These are phyloP conservation scores for Probaryconus sp. DNA, from an alignment of 1,140 invertebrate genomes.

Conservation along the genomic window DNA sequence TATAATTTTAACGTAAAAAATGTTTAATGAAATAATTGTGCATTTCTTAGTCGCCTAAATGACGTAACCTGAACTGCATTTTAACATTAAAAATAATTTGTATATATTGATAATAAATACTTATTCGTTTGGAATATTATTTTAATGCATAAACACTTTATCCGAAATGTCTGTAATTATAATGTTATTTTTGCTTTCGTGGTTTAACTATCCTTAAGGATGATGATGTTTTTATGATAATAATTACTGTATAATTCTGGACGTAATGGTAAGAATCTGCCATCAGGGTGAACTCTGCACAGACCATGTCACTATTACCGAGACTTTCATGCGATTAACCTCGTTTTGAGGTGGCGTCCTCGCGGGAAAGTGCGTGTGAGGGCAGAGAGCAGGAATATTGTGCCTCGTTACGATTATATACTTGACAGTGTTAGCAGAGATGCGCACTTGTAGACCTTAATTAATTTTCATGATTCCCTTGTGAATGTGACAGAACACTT, in stretches of 20 bases:
- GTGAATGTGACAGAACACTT: constrained; percentile 17
- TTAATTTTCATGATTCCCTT: constrained; percentile 44
- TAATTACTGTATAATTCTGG: constrained; percentile 29
- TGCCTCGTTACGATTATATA: constrained; percentile 61
- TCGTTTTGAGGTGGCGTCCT: constrained; percentile 70
- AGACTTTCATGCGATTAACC: constrained; percentile 68
- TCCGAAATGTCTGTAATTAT: not conserved
- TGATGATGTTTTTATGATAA: constrained; percentile 36
- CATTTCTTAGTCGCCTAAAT: no score
- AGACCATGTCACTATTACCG: constrained; percentile 28
- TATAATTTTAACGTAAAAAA: no score
- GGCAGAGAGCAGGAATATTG: constrained; percentile 55
- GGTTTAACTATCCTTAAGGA: constrained; percentile 8
- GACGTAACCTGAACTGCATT: no score
- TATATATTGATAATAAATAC: no score
- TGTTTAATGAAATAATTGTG: no score
- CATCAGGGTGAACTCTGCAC: constrained; percentile 44
- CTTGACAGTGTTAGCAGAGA: constrained; percentile 31
- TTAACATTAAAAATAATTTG: no score
- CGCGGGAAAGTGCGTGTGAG: constrained; percentile 57
- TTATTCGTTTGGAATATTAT: no score
- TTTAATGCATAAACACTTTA: no score
- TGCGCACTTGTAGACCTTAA: constrained; percentile 29
- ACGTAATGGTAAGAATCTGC: constrained; percentile 15
- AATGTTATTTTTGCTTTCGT: not conserved